A percentile compares a stretch with the other conserved stretches of the same genome.
Conservation (phyloP, 2,888 invertebrate species). For the Acronicta leporina region DNA sequence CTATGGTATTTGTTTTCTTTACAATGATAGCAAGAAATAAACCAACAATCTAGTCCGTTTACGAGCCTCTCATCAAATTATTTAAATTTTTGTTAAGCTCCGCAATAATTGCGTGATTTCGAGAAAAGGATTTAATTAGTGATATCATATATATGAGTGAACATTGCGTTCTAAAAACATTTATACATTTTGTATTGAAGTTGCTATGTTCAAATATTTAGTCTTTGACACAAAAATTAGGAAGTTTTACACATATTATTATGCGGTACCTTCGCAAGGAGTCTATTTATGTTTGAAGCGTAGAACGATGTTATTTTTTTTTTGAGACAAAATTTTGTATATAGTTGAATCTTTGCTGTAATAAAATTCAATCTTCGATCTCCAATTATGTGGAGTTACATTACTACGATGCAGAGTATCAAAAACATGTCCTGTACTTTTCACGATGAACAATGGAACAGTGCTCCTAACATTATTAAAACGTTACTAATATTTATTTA, state of each 20-base stretch:
- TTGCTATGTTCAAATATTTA: constrained; percentile 17
- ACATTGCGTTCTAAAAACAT: constrained; percentile 35
- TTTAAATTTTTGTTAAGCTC: constrained; percentile 13
- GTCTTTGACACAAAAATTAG: constrained; percentile 13
- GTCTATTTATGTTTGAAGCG: constrained; percentile 16
- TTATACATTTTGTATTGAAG: constrained; percentile 18
- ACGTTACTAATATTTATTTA: background rate
- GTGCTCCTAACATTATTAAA: background rate
- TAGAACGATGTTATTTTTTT: constrained; percentile 14
- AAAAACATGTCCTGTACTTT: too few species aligned
- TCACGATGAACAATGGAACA: too few species aligned
- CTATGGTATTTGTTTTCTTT: constrained; percentile 4
- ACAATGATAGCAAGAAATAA: too few species aligned
- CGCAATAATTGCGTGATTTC: constrained; percentile 6
- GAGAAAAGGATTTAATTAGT: constrained; percentile 19
- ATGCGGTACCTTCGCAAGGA: constrained; percentile 17
- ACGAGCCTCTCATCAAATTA: background rate
- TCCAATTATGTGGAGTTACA: too few species aligned
- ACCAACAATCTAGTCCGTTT: too few species aligned
- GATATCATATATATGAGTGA: constrained; percentile 16
- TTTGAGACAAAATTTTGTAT: background rate
- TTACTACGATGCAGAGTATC: too few species aligned
- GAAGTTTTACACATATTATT: constrained; percentile 31
- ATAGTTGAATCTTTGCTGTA: background rate
- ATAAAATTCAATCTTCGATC: too few species aligned